Evolutionary conservation across 2,888 invertebrate species (phyloP).

Genomic region (Agrotis ipsilon): DNA sequence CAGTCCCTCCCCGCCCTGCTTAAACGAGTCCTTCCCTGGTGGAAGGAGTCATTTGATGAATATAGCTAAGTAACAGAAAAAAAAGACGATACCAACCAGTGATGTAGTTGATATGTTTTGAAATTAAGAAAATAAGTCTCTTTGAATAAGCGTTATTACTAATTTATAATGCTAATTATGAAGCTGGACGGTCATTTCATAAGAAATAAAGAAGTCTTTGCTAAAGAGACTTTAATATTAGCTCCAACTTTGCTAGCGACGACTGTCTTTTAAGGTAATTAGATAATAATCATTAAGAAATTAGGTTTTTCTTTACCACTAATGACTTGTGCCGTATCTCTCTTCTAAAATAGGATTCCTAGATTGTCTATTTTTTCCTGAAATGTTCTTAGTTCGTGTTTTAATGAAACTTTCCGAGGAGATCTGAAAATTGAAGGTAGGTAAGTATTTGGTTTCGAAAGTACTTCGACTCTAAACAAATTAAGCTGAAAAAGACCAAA

Average conservation of each 20-base stretch:
- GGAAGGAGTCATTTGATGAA: too few species aligned
- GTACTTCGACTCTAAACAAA: too few species aligned
- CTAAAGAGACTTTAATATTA: slow-evolving; percentile 16
- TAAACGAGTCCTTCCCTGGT: too few species aligned
- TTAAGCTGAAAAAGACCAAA: too few species aligned
- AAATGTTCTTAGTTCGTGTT: background rate
- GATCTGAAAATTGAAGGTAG: background rate
- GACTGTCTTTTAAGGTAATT: background rate
- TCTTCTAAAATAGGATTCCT: too few species aligned
- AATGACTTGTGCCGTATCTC: too few species aligned
- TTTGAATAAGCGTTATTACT: background rate
- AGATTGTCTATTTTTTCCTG: background rate
- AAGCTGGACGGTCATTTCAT: slow-evolving; percentile 20
- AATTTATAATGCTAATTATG: slow-evolving; percentile 37
- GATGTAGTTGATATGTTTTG: too few species aligned
- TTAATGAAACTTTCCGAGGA: background rate
- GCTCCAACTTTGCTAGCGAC: background rate
- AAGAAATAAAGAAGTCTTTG: slow-evolving; percentile 11
- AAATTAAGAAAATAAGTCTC: background rate
- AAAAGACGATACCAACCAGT: too few species aligned
- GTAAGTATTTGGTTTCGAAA: too few species aligned
- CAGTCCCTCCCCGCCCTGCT: too few species aligned
- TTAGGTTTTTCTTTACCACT: background rate
- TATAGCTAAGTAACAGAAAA: too few species aligned
- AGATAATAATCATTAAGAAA: background rate